Evolutionary conservation across 2,888 invertebrate species (phyloP), one percentile per base, ranked within the genome.

Genomic region (Xanthostigma xanthostigma): DNA sequence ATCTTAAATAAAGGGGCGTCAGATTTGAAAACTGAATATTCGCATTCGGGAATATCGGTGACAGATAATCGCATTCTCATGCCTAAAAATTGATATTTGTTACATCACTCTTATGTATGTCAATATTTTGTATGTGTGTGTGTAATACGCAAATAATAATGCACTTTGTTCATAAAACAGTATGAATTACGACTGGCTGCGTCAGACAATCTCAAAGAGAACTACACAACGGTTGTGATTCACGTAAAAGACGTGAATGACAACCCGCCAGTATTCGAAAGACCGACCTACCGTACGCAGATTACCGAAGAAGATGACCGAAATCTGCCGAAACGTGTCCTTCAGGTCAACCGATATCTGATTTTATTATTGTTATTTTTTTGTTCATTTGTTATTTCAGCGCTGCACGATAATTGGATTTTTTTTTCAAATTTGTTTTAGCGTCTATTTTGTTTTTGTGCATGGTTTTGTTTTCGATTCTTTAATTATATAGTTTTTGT

Each of bases 171-270:
- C 27, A 27, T 40, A 11, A 9, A 60, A 57, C 73, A 93, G 89
- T 93, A 93, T 72, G 93, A 94, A 74, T 78, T 93, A 67, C 85
- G 91, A 66, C 74, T 92, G 70, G 92, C 94, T 51, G 92, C 93
- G 48, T 93, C 95, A 54, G 91, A 92, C 74, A 95, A 95, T 76
- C 77, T 92, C 65, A 93, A 93, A 74, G 94, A 95, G 71, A 94
- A 94, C 78, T 90, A 89, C 73, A 94, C 94, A 41, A 93, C 90
- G 39, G 94, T 95, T 56, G 92, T 94, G 63, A 94, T 95, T 63
- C 90, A 93, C 70, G 91, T 95, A 60, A 94, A 92, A 72, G 95
- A 97, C 68, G 93, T 95, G 57, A 96, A 96, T 71, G 96, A 97
- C 76, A 96, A 96, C 74, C 90, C 94, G 41, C 96, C 96, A 3